Evolutionary conservation across 2,888 invertebrate species (phyloP).

Genomic region (Clusia tigrina): DNA sequence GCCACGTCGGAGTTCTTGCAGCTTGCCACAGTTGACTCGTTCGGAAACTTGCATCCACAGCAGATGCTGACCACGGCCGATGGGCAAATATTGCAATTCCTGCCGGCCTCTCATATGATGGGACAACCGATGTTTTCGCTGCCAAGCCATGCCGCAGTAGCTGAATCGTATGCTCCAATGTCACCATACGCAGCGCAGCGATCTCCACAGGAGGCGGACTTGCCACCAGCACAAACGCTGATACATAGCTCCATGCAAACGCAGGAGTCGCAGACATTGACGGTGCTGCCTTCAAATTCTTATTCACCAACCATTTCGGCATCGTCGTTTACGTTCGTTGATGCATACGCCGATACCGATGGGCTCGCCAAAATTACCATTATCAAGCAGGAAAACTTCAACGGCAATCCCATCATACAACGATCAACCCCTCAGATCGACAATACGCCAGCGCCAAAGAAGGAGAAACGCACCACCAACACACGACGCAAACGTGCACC

Average conservation of each 20-base stretch:
- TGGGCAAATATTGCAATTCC: slow-evolving; percentile 55
- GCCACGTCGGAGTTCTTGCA: slow-evolving; percentile 24
- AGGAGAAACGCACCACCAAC: slow-evolving; percentile 34
- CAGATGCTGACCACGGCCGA: slow-evolving; percentile 50
- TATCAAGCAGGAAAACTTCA: slow-evolving; percentile 27
- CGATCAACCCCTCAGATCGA: slow-evolving; percentile 33
- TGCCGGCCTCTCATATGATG: slow-evolving; percentile 68
- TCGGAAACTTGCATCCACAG: slow-evolving; percentile 60
- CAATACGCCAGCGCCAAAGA: slow-evolving; percentile 1
- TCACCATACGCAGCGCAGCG: slow-evolving; percentile 50
- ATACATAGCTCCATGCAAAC: slow-evolving; percentile 23
- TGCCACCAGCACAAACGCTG: slow-evolving; percentile 54
- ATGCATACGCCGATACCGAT: slow-evolving; percentile 10
- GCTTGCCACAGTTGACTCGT: slow-evolving; percentile 41
- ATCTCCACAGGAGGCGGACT: slow-evolving; percentile 59
- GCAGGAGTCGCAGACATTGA: slow-evolving; percentile 36
- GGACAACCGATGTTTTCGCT: slow-evolving; percentile 40
- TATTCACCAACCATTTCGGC: slow-evolving; percentile 58
- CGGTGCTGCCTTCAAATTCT: slow-evolving; percentile 45
- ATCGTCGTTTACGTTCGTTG: slow-evolving; percentile 50
- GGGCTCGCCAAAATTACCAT: slow-evolving; percentile 18
- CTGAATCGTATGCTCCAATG: slow-evolving; percentile 49
- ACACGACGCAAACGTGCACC: slow-evolving; percentile 48
- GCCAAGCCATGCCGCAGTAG: slow-evolving; percentile 7
- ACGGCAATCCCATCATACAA: slow-evolving; percentile 28